phyloP scores from a whole-genome alignment of 1,140 invertebrate genomes.

The Drosophila rhopaloa region DNA sequence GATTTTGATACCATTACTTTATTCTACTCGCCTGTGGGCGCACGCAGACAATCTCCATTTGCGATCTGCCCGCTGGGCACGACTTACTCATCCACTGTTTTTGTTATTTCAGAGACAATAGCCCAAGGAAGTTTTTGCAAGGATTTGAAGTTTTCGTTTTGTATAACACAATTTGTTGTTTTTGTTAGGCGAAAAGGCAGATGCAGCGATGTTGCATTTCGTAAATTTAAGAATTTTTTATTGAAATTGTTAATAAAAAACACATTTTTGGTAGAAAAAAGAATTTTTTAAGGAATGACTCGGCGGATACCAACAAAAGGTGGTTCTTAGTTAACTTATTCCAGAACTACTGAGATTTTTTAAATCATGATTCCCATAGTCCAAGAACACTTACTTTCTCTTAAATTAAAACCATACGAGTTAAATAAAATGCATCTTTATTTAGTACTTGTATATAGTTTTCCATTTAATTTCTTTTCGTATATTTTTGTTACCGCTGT shows the following conservation, averaged over 20 bases:
- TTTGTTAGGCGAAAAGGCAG: slow-evolving; percentile 71
- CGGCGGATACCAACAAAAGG: too few relatives aligned
- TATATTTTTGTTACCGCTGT: slow-evolving; percentile 41
- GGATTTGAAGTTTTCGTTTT: slow-evolving; percentile 55
- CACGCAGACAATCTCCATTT: slow-evolving; percentile 31
- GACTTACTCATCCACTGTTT: slow-evolving; percentile 49
- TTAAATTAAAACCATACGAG: too few relatives aligned
- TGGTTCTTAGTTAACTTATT: too few relatives aligned
- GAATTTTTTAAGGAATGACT: not conserved
- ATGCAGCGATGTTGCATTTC: slow-evolving; percentile 57
- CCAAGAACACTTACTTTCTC: too few relatives aligned
- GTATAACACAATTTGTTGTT: slow-evolving; percentile 74
- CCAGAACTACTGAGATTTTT: too few relatives aligned
- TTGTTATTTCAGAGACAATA: slow-evolving; percentile 73
- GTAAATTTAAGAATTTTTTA: slow-evolving; percentile 75
- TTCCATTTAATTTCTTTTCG: slow-evolving; percentile 78
- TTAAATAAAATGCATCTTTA: not conserved
- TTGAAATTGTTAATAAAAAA: slow-evolving; percentile 79
- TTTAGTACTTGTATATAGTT: slow-evolving; percentile 52
- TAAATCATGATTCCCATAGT: too few relatives aligned
- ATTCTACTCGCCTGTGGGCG: slow-evolving; percentile 24
- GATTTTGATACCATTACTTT: slow-evolving; percentile 50
- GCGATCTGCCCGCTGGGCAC: slow-evolving; percentile 42
- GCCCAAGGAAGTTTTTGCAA: slow-evolving; percentile 55
- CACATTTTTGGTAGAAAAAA: slow-evolving; percentile 66